phyloP scores from a whole-genome alignment of 2,888 invertebrate species.

The Fragum fragum region DNA sequence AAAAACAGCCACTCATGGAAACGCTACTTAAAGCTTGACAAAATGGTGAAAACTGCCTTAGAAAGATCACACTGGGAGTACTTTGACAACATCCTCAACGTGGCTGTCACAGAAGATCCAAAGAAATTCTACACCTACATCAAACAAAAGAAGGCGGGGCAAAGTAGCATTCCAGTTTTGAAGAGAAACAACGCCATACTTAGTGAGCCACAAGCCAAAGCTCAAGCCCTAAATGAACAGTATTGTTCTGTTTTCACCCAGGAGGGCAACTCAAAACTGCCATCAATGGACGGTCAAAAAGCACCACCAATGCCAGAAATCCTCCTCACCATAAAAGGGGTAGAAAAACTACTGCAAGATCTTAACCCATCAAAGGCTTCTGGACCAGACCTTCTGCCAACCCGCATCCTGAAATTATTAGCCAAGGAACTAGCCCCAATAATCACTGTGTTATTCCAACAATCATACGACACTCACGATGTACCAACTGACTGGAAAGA shows the following conservation, averaged over 20 bases:
- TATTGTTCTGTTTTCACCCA: constrained; percentile 47
- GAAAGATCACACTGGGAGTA: constrained; percentile 34
- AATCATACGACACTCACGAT: constrained; percentile 36
- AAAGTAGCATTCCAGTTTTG: neutral
- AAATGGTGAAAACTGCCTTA: constrained; percentile 31
- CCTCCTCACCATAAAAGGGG: constrained; percentile 24
- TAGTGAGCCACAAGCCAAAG: constrained; percentile 28
- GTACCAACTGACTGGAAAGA: constrained; percentile 40
- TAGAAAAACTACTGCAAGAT: constrained; percentile 34
- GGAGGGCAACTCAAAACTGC: constrained; percentile 37
- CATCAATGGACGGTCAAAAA: constrained; percentile 23
- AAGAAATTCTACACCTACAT: constrained; percentile 48
- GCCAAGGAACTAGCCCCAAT: constrained; percentile 44
- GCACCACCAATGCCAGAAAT: constrained; percentile 37
- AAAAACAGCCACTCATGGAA: constrained; percentile 44
- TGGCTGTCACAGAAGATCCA: constrained; percentile 31
- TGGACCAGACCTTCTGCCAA: constrained; percentile 43
- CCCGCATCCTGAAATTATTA: constrained; percentile 33
- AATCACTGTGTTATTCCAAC: constrained; percentile 41
- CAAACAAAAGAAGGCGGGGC: constrained; percentile 17
- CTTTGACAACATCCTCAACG: constrained; percentile 40
- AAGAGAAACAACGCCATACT: neutral
- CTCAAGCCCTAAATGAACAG: constrained; percentile 38
- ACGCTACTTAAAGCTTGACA: constrained; percentile 31
- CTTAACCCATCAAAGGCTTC: constrained; percentile 39